Evolutionary conservation across 2,797 vertebrate genomes (phyloP).

Genomic region (Fistularia commersonii): DNA sequence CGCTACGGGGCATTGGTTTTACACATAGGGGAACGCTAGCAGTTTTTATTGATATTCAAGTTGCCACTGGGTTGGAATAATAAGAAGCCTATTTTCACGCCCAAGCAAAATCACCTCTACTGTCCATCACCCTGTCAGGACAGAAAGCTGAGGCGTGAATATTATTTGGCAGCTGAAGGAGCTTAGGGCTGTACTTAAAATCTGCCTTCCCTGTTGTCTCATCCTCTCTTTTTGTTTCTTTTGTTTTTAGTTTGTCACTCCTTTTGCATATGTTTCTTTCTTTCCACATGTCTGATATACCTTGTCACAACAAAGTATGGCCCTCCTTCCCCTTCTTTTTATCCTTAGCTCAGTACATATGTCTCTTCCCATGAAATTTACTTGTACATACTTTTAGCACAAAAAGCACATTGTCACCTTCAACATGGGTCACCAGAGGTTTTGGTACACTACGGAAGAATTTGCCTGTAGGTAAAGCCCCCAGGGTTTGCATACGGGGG

Average conservation of each 20-base stretch:
- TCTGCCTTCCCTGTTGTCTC: conserved; percentile 15
- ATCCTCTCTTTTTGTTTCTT: too few relatives aligned
- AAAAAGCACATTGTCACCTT: conserved; percentile 16
- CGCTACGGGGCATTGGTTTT: conserved; percentile 66
- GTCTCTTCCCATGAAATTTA: conserved; percentile 3
- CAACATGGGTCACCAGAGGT: conserved; percentile 8
- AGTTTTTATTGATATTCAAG: conserved; percentile 72
- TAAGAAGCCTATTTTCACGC: conserved; percentile 63
- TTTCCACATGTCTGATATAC: not conserved
- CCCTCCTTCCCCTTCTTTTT: conserved; percentile 1
- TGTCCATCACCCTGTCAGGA: conserved; percentile 65
- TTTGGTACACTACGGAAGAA: conserved; percentile 1
- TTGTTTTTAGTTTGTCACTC: not conserved
- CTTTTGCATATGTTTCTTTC: not conserved
- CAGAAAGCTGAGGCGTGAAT: conserved; percentile 57
- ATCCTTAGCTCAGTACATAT: not conserved
- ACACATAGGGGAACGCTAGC: conserved; percentile 55
- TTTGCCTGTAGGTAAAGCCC: conserved; percentile 32
- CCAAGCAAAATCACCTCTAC: conserved; percentile 65
- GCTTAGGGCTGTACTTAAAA: conserved; percentile 17
- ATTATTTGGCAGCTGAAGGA: conserved; percentile 45
- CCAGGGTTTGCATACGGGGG: conserved; percentile 18
- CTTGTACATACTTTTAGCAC: conserved; percentile 1
- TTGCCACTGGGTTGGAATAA: conserved; percentile 67
- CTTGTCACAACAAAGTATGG: conserved; percentile 1